These are phyloP conservation scores for Pionites leucogaster DNA, from an alignment of 2,113 vertebrate species.

Conservation along the genomic window DNA sequence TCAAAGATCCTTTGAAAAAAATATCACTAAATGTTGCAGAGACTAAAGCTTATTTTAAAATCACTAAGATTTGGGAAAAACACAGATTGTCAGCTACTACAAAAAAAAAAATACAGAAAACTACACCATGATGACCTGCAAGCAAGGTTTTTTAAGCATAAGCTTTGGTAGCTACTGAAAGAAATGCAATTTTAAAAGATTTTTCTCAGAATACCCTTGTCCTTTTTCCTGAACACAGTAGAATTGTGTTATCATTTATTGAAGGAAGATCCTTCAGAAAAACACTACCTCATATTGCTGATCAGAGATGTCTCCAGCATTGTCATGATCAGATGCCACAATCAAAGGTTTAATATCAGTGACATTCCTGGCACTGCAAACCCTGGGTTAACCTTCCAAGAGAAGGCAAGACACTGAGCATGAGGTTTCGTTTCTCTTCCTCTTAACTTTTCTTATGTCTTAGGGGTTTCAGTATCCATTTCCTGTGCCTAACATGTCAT, in stretches of 20 bases:
- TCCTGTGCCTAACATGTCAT: background rate
- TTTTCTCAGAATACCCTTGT: background rate
- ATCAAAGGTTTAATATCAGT: background rate
- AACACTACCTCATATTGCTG: background rate
- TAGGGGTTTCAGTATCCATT: background rate
- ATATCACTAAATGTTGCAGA: background rate
- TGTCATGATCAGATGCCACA: background rate
- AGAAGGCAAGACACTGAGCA: background rate
- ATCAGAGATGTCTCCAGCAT: background rate
- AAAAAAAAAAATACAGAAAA: background rate
- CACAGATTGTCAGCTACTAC: background rate
- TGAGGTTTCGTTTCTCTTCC: background rate
- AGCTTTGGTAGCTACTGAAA: background rate
- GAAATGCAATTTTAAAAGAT: background rate
- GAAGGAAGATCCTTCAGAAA: background rate
- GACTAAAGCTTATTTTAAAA: background rate
- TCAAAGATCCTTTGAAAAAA: background rate
- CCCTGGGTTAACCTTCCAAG: background rate
- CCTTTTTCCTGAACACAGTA: background rate
- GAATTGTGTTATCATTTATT: background rate
- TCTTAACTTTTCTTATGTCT: background rate
- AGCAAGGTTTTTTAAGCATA: background rate
- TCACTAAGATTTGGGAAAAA: background rate
- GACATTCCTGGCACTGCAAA: background rate
- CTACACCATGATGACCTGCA: background rate